phyloP scores from a whole-genome alignment of 1,140 invertebrate genomes.

The Lineus longissimus region DNA sequence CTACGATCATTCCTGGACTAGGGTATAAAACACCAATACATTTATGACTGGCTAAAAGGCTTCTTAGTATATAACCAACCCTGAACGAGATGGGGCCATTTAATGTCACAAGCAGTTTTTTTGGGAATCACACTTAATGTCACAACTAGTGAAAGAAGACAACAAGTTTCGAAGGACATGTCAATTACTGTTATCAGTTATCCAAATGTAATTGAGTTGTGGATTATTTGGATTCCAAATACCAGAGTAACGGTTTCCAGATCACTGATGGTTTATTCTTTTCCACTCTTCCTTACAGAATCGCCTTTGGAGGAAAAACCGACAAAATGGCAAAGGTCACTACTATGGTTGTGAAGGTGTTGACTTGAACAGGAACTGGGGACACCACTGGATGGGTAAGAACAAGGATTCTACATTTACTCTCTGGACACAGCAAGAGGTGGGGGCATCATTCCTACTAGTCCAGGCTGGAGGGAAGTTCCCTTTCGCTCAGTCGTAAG shows the following conservation, averaged over 20 bases:
- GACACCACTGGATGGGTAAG: constrained; percentile 13
- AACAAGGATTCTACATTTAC: background rate
- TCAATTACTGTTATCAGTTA: too few relatives aligned
- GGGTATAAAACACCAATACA: constrained; percentile 4
- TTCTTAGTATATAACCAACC: background rate
- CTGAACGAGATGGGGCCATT: background rate
- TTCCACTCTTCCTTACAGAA: constrained; percentile 7
- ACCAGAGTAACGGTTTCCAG: too few relatives aligned
- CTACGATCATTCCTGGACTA: constrained; percentile 41
- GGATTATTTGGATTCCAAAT: too few relatives aligned
- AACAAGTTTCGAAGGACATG: too few relatives aligned
- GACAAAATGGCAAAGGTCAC: background rate
- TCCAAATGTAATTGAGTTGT: too few relatives aligned
- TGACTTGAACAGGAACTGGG: constrained; percentile 16
- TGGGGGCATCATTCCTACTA: too few relatives aligned
- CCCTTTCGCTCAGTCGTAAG: background rate
- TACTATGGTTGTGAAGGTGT: constrained; percentile 10
- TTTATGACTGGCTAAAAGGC: background rate
- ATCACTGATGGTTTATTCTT: background rate
- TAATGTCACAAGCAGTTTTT: background rate
- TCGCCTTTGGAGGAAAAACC: constrained; percentile 16
- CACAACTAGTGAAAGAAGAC: too few relatives aligned
- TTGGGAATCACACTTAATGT: too few relatives aligned
- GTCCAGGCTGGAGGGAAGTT: too few relatives aligned
- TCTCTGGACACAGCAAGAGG: background rate